Base-by-base conservation (phyloP, 2,797 vertebrate genomes). In the Gymnocypris eckloni region DNA sequence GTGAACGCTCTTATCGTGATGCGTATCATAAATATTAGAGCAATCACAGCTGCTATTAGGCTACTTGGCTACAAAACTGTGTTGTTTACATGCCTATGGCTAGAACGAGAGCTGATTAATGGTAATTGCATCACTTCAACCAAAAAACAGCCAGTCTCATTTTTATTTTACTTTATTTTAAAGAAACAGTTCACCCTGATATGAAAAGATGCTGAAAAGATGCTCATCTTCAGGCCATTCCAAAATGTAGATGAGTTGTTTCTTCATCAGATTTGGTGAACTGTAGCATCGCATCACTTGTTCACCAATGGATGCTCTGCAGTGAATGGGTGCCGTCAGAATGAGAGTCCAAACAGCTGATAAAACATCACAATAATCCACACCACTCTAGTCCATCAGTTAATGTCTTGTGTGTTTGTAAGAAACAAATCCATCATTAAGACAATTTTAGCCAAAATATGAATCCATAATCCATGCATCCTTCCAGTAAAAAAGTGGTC, bases 1-100 rank as follows among this genome's bases (percentile, higher is more conserved):
- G 93, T 91, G 93, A 94, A 94, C 93, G 91, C 92, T 93, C 89
- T 90, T 93, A 90, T 91, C 91, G 25, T 88, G 87, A n/a, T 22
- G 67, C 41, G 76, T 20, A 83, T 83, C 61, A 6, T 22, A 25
- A 52, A 84, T 45, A 79, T 86, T 76, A 86, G 52, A 84, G 76
- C 82, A 90, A 86, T 84, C 77, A 81, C 87, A 76, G 73, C 66
- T 82, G 89, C 81, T 37, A 79, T 86, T 70, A 88, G 72, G 70
- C 48, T 10, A 33, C n/a, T 80, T 79, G 82, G 73, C 75, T 78
- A 6, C 6, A 84, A 43, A 45, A 41, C 64, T 2, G 64, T 45
- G 75, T 70, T 86, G 70, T 86, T 79, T 78, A 52, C 75, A 79
- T 39, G 86, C 20, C 52, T 28, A 67, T 84, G 87, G 80, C 79